Evolutionary conservation across 2,113 vertebrate genomes (phyloP), one percentile per base, ranked within the genome.

Genomic region (Apteryx mantelli): DNA sequence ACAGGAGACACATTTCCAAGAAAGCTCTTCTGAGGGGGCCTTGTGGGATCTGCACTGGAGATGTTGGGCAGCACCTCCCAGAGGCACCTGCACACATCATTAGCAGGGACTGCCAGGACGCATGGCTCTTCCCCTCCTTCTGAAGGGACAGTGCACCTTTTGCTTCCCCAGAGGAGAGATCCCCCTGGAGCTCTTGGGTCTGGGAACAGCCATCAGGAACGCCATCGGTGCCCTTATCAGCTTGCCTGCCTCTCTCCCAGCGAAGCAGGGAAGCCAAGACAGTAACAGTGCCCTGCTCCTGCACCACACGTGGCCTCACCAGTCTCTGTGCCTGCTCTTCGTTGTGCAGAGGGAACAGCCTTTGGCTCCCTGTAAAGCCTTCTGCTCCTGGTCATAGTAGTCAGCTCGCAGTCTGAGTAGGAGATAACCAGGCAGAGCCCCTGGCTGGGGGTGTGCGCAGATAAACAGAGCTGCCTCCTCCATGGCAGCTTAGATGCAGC

Each of bases 51-150:
- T 34, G 40, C n/a, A 46, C 42, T 44, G 11, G 78, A 88, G 44
- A 17, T 79, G 20, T 7, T 61, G 78, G 25, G 60, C 78, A 69
- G 36, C 82, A 90, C 28, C 60, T 42, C 46, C 46, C 19, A 55
- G 28, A 34, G 76, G 56, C 42, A 22, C 20, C 73, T 55, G 7
- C 38, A 70, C 21, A 58, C 10, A 3, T 19, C 13, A 1, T 52
- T 48, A 1, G 1, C 3, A 21, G 22, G 26, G 44, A 21, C 16
- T 1, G 0, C 5, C 14, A 34, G 64, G 60, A 42, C 1, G 2
- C 2, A 1, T 3, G 80, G 44, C 53, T 83, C 68, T 79, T 38
- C 48, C 24, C 32, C 77, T 46, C 58, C 40, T 73, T 60, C 66
- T 50, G 61, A 63, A 66, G 44, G 50, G 40, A 70, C 16, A 46